Evolutionary conservation across 2,888 invertebrate genomes (phyloP), one percentile per base, ranked within the genome.

Genomic region (Drosophila koepferae): DNA sequence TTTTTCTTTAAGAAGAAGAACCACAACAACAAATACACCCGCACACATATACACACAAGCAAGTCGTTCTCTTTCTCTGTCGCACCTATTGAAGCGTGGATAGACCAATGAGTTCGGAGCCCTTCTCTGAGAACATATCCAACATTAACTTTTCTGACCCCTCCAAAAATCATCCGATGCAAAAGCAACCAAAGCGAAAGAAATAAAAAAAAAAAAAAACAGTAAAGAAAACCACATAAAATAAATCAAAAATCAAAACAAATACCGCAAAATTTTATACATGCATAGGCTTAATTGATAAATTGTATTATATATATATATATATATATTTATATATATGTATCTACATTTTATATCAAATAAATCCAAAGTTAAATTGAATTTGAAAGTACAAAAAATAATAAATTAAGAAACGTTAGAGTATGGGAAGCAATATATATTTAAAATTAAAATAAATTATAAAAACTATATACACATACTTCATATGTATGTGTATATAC

Each of bases 301-400:
- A 63, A 67, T 64, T 69, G 63, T 61, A 59, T 14, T 31, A 61
- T 34, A 49, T 49, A 61, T 31, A 43, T 28, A 55, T 48, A 48
- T 48, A 63, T 41, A 46, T 28, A 51, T 18, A 31, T 31, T 59
- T 43, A 48, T 28, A 55, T 14, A 14, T 44, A 20, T 46, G 23
- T 46, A 63, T 41, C 34, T 20, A 60, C 31, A 3, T 14, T 7
- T 28, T 18, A 70, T 63, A 74, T 65, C 49, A 75, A 85, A 82
- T 85, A 85, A 89, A 90, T 89, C 90, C 74, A 87, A 85, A 85
- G 90, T 90, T 89, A 85, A 85, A 85, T 88, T 86, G 51, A 85
- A 85, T 89, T 88, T 86, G 51, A 61, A 76, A 68, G 51, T 62
- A 49, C 34, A 69, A 61, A 64, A 64, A 67, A 28, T 62, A 64